A percentile compares a stretch with the other conserved stretches of the same genome.
phyloP scores from a whole-genome alignment of 2,113 vertebrate species.

The Hyperoodon ampullatus region DNA sequence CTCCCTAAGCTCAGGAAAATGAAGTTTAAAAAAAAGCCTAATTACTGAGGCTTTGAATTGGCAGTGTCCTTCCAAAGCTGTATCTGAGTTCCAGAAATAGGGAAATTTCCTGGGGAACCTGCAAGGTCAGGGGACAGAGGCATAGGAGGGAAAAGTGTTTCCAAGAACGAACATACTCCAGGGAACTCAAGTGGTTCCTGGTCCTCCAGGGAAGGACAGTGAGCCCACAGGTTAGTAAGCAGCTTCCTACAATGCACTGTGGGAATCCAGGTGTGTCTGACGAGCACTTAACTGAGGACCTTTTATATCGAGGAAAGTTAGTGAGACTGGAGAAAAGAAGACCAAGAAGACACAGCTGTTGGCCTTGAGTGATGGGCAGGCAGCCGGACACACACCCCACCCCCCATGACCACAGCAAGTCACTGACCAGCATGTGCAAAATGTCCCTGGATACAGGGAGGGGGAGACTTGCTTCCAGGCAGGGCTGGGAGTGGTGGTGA shows the following conservation, averaged over 20 bases:
- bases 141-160: too few relatives aligned
- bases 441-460: accelerated
- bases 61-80: background rate
- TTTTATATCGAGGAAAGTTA: background rate
- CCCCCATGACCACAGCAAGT: background rate
- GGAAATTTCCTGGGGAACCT: background rate
- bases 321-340: background rate
- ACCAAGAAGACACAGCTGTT: background rate
- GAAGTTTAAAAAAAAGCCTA: background rate
- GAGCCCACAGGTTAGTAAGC: background rate
- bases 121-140: too few relatives aligned
- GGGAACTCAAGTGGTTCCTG: background rate
- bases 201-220: background rate
- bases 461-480: background rate
- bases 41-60: background rate
- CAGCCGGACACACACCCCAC: too few relatives aligned
- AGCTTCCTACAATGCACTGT: accelerated
- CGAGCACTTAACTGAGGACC: background rate
- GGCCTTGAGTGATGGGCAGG: background rate
- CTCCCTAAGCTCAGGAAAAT: background rate
- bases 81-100: background rate
- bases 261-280: background rate
- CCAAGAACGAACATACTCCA: background rate
- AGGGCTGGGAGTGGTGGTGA: background rate
- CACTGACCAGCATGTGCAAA: background rate